A percentile compares a stretch with the other conserved stretches of the same genome.
Evolutionary conservation across 2,113 vertebrate species (phyloP).

Genomic region (Sisor rabdophorus): DNA sequence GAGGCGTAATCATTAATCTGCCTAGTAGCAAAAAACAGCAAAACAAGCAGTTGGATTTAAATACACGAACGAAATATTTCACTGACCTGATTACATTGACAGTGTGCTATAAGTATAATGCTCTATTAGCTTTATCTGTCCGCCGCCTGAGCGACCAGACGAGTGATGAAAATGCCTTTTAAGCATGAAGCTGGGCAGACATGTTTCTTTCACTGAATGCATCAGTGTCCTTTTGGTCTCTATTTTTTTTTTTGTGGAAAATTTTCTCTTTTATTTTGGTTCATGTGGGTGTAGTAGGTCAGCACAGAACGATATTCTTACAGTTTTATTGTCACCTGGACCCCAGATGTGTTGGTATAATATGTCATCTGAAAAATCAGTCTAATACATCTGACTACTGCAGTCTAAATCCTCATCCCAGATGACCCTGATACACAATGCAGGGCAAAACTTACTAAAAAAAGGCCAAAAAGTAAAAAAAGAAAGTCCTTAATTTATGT

Average conservation of each 20-base stretch:
- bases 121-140: constrained; percentile 17
- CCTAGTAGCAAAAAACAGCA: not conserved
- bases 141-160: constrained; percentile 6
- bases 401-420: constrained; percentile 35
- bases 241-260: constrained; percentile 16
- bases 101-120: constrained; percentile 27
- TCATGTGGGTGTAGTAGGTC: not conserved
- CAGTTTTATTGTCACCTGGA: not conserved
- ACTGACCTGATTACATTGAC: constrained; percentile 23
- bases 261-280: constrained; percentile 3
- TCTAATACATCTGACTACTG: constrained; percentile 21
- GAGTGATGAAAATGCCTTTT: constrained; percentile 31
- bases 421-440: constrained; percentile 39
- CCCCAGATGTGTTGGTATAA: not conserved
- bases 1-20: not conserved
- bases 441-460: constrained; percentile 17
- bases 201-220: constrained; percentile 26
- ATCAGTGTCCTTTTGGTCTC: not conserved
- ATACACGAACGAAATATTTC: constrained; percentile 43
- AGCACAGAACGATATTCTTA: constrained; percentile 14
- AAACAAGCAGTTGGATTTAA: not conserved
- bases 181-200: constrained; percentile 32
- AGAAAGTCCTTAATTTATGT: constrained; percentile 3
- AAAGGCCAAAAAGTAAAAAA: constrained; percentile 12
- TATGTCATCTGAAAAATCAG: not conserved